Percentiles rank a stretch among this genome's conserved stretches.
Evolutionary conservation across 2,113 vertebrate species (phyloP).

Genomic region (Taurulus bubalis): DNA sequence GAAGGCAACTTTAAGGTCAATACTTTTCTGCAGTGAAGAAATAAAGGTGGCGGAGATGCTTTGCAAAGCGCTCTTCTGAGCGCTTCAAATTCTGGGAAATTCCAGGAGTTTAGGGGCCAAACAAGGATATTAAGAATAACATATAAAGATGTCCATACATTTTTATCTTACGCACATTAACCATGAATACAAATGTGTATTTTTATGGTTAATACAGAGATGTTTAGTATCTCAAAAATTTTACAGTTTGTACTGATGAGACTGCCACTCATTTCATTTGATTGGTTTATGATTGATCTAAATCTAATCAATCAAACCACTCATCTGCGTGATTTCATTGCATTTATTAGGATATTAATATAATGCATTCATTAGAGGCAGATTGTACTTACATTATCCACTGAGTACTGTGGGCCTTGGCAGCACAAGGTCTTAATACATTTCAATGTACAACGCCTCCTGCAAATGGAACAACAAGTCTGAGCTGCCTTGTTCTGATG

Average conservation of each 20-base stretch:
- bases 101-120: neutral
- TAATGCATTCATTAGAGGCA: conserved; percentile 30
- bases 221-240: neutral
- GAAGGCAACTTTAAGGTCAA: conserved; percentile 21
- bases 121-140: neutral
- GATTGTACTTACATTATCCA: conserved; percentile 78
- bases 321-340: conserved; percentile 4
- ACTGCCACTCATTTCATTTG: conserved; percentile 10
- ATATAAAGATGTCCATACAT: neutral
- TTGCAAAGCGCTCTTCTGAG: neutral
- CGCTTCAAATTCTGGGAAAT: neutral
- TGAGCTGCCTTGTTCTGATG: conserved; percentile 25
- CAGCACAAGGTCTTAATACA: conserved; percentile 68
- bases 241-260: neutral
- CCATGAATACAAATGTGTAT: neutral
- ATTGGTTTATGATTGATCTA: conserved; percentile 54
- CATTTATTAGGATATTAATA: conserved; percentile 17
- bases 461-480: conserved; percentile 53
- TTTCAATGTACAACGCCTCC: conserved; percentile 69
- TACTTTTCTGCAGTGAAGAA: neutral
- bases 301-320: conserved; percentile 36
- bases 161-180: neutral
- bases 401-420: conserved; percentile 45
- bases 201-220: neutral
- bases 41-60: neutral